A percentile compares a stretch with the other conserved stretches of the same genome.
Conservation (phyloP, 2,797 vertebrate genomes). For the Notolepis coatsorum region DNA sequence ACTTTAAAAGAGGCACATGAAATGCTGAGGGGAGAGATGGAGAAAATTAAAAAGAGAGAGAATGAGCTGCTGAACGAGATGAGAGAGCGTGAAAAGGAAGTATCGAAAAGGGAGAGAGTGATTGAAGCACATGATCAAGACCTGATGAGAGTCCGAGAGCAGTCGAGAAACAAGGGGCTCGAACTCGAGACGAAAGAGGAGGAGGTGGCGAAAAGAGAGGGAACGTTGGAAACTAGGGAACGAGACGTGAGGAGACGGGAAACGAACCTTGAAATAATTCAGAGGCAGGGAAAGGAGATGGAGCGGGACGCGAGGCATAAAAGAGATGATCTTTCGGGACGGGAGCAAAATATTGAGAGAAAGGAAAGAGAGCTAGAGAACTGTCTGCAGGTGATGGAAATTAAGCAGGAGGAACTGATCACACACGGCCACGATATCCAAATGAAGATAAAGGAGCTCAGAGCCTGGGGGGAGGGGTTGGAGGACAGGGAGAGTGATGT, state of each 20-base stretch:
- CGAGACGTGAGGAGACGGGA: conserved; percentile 36
- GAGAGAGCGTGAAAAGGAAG: conserved; percentile 29
- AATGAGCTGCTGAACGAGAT: conserved; percentile 41
- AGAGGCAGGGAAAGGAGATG: conserved; percentile 35
- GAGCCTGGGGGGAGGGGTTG: conserved; percentile 66
- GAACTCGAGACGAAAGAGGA: conserved; percentile 16
- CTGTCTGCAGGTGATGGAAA: conserved; percentile 53
- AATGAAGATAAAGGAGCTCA: conserved; percentile 72
- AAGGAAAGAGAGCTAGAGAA: conserved; percentile 53
- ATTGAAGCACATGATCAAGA: conserved; percentile 27
- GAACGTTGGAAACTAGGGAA: conserved; percentile 38
- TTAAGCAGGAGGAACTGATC: conserved; percentile 58
- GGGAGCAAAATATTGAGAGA: not conserved
- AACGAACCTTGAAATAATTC: conserved; percentile 24
- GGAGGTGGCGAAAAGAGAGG: conserved; percentile 37
- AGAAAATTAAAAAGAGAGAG: conserved; percentile 31
- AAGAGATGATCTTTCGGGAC: not conserved
- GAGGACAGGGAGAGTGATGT: conserved; percentile 54
- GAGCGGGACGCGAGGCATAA: not conserved
- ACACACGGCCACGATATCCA: conserved; percentile 68
- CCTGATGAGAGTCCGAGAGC: conserved; percentile 18
- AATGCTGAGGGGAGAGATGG: conserved; percentile 39
- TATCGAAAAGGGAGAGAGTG: conserved; percentile 29
- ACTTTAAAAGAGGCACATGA: conserved; percentile 38
- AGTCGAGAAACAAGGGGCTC: conserved; percentile 12